Conservation (phyloP, 1,140 invertebrate genomes). For the Penaeus indicus region DNA sequence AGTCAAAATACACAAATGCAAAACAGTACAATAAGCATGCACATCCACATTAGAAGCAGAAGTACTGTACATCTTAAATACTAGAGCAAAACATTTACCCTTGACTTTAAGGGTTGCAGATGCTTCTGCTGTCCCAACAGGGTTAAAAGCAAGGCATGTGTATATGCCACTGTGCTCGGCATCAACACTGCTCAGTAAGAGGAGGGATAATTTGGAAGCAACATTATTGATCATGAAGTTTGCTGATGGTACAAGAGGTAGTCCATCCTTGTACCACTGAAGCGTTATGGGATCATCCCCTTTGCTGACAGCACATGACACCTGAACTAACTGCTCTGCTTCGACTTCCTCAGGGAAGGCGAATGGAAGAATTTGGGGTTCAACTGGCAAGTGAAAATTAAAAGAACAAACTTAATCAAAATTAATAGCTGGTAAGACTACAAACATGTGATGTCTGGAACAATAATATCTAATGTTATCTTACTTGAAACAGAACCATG, state of each 20-base stretch:
- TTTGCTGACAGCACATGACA: slow-evolving; percentile 63
- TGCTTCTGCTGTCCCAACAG: slow-evolving; percentile 67
- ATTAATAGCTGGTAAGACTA: neutral
- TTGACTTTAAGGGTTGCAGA: slow-evolving; percentile 68
- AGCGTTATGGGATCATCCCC: slow-evolving; percentile 71
- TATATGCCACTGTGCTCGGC: slow-evolving; percentile 68
- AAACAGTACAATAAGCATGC: slow-evolving; percentile 14
- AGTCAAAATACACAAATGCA: neutral
- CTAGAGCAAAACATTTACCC: slow-evolving; percentile 55
- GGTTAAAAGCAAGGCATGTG: slow-evolving; percentile 68
- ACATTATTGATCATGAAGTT: slow-evolving; percentile 69
- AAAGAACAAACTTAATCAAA: neutral
- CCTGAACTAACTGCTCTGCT: slow-evolving; percentile 62
- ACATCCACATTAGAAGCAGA: slow-evolving; percentile 4
- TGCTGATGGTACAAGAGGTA: slow-evolving; percentile 68
- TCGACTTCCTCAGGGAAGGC: slow-evolving; percentile 63
- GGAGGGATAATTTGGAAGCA: slow-evolving; percentile 63
- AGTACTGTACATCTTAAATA: no score
- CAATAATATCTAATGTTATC: no score
- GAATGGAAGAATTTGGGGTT: slow-evolving; percentile 62
- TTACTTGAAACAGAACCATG: neutral
- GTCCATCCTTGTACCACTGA: slow-evolving; percentile 71
- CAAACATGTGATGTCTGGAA: neutral
- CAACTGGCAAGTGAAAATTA: slow-evolving; percentile 49
- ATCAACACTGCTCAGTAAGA: slow-evolving; percentile 65